A percentile compares a stretch with the other conserved stretches of the same genome.
phyloP scores from a whole-genome alignment of 2,113 vertebrate species.

The Motacilla alba region DNA sequence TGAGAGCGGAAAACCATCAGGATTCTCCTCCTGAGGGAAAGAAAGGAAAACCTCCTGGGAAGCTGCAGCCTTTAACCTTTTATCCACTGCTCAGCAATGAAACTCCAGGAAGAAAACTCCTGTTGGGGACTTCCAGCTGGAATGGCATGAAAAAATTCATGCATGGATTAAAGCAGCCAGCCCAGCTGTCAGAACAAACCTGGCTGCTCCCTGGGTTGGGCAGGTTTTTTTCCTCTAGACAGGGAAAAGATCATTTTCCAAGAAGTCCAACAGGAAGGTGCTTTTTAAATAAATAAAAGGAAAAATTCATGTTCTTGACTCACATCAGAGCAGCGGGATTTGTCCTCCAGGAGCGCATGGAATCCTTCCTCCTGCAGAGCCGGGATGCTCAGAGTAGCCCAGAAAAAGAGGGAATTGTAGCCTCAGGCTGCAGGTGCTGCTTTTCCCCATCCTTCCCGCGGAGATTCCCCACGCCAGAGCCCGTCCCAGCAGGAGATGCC shows the following conservation, averaged over 20 bases:
- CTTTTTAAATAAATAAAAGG: too few relatives aligned
- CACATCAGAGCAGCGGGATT: neutral
- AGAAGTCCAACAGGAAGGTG: neutral
- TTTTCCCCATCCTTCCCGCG: neutral
- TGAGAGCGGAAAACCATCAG: neutral
- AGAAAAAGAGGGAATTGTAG: neutral
- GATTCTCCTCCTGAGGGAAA: neutral
- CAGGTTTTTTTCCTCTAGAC: neutral
- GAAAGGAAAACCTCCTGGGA: neutral
- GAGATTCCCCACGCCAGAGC: rapidly evolving
- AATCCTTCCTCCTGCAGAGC: neutral
- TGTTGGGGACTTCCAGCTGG: neutral
- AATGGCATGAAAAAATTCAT: neutral
- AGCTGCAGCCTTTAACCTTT: neutral
- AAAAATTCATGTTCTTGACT: neutral
- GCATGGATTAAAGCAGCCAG: neutral
- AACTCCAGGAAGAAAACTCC: neutral
- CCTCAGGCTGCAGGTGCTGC: neutral
- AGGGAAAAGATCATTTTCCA: neutral
- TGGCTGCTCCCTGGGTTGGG: rapidly evolving
- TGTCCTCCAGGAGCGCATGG: rapidly evolving
- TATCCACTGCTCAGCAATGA: neutral
- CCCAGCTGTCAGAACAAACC: neutral
- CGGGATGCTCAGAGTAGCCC: neutral
- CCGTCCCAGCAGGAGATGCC: neutral